These are phyloP conservation scores for Tanytarsus gracilentus DNA, from an alignment of 2,888 invertebrate species.

Conservation along the genomic window DNA sequence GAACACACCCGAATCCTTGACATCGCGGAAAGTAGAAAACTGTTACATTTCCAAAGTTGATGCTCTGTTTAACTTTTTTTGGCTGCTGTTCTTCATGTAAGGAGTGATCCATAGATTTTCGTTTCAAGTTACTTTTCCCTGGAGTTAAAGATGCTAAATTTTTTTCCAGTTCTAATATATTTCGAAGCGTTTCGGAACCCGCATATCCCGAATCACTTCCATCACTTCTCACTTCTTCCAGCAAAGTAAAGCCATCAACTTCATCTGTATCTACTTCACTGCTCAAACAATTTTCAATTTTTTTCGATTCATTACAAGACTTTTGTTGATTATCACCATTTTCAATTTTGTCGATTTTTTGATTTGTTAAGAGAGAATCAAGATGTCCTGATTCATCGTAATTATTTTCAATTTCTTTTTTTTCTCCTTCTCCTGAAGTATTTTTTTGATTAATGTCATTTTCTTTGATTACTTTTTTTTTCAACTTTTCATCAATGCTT, in stretches of 20 bases:
- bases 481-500: neutral
- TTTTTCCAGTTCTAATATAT: conserved; percentile 33
- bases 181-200: conserved; percentile 61
- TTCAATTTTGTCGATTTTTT: no score
- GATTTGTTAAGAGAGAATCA: no score
- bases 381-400: no score
- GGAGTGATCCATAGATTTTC: conserved; percentile 44
- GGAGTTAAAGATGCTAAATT: conserved; percentile 30
- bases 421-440: no score
- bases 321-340: neutral
- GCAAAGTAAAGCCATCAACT: neutral
- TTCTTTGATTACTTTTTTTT: conserved; percentile 24
- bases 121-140: conserved; percentile 60
- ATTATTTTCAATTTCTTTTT: no score
- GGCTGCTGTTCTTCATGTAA: conserved; percentile 43
- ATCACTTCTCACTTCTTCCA: conserved; percentile 59
- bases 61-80: conserved; percentile 67
- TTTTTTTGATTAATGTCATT: conserved; percentile 30
- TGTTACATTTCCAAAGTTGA: conserved; percentile 84
- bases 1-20: conserved; percentile 86
- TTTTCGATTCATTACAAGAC: conserved; percentile 5
- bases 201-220: conserved; percentile 76
- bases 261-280: conserved; percentile 29
- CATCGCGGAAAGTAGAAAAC: conserved; percentile 91
- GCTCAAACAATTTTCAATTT: no score